Evolutionary conservation across 2,797 vertebrate species (phyloP).

Genomic region (Sternotherus odoratus): DNA sequence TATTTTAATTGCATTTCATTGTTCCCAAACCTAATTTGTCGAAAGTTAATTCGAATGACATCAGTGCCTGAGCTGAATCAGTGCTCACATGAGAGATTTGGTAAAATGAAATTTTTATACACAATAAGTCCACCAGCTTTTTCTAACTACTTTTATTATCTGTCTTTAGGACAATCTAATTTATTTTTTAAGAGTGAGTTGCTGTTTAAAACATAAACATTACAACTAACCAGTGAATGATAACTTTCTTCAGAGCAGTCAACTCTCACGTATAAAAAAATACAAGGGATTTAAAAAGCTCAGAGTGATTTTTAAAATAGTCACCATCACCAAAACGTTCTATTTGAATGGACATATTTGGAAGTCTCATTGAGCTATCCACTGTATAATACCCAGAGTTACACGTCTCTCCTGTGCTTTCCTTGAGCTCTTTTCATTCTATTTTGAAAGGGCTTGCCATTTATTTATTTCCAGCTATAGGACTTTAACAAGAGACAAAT

Average conservation of each 20-base stretch:
- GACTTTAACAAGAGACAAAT: neutral
- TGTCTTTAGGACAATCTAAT: constrained; percentile 17
- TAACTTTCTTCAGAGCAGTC: neutral
- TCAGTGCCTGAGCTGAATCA: constrained; percentile 37
- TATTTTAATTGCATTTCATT: constrained; percentile 64
- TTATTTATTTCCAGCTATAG: neutral
- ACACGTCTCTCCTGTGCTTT: neutral
- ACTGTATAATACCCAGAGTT: neutral
- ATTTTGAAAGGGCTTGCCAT: neutral
- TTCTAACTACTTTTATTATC: constrained; percentile 12
- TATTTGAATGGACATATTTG: neutral
- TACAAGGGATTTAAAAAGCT: neutral
- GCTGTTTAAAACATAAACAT: constrained; percentile 11
- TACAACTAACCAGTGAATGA: neutral
- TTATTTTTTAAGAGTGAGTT: constrained; percentile 51
- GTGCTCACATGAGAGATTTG: constrained; percentile 30
- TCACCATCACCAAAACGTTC: no score
- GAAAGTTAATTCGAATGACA: constrained; percentile 55
- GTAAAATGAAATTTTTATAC: constrained; percentile 21
- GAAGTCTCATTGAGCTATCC: neutral
- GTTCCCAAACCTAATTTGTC: constrained; percentile 49
- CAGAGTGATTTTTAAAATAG: constrained; percentile 7
- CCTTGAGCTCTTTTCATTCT: neutral
- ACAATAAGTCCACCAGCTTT: constrained; percentile 12
- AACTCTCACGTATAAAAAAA: neutral